Percentiles rank a stretch among this genome's conserved stretches.
phyloP scores from a whole-genome alignment of 1,140 invertebrate genomes.

The Drosophila mojavensis region DNA sequence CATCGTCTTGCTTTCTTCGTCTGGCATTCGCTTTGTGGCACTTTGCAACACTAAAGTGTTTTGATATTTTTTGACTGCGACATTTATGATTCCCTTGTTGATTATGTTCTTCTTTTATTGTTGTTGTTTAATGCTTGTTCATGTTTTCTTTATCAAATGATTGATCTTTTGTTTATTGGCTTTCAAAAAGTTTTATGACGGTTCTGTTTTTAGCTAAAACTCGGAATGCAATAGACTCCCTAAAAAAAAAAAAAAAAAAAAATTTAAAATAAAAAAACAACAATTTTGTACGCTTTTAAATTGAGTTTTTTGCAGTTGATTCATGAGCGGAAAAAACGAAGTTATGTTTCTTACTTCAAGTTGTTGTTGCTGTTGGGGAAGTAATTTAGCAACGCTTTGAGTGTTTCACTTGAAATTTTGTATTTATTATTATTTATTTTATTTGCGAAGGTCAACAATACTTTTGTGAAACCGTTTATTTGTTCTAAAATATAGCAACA shows the following conservation, averaged over 20 bases:
- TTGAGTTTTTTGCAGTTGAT: slow-evolving; percentile 63
- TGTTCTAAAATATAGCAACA: slow-evolving; percentile 63
- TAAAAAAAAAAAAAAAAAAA: slow-evolving; percentile 23
- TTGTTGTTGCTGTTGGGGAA: slow-evolving; percentile 36
- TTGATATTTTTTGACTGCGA: slow-evolving; percentile 16
- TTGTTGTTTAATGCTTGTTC: slow-evolving; percentile 26
- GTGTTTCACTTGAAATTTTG: slow-evolving; percentile 61
- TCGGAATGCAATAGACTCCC: slow-evolving; percentile 10
- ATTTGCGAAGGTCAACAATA: slow-evolving; percentile 61
- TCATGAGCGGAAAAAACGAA: slow-evolving; percentile 34
- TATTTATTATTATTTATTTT: slow-evolving; percentile 1
- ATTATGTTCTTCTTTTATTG: background rate
- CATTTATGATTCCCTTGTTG: slow-evolving; percentile 19
- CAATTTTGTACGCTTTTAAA: slow-evolving; percentile 39
- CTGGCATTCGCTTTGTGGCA: slow-evolving; percentile 27
- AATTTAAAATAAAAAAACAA: too few species aligned
- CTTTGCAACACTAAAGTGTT: slow-evolving; percentile 39
- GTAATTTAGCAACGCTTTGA: slow-evolving; percentile 62
- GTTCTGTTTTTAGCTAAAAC: slow-evolving; percentile 27
- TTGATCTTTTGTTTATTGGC: slow-evolving; percentile 62
- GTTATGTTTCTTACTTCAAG: slow-evolving; percentile 6
- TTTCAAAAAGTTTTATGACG: slow-evolving; percentile 41
- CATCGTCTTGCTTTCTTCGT: background rate
- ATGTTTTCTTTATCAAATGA: slow-evolving; percentile 62
- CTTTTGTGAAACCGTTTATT: slow-evolving; percentile 56